Evolutionary conservation across 2,797 vertebrate species (phyloP), one percentile per base, ranked within the genome.

Genomic region (Telmatherina bonti): DNA sequence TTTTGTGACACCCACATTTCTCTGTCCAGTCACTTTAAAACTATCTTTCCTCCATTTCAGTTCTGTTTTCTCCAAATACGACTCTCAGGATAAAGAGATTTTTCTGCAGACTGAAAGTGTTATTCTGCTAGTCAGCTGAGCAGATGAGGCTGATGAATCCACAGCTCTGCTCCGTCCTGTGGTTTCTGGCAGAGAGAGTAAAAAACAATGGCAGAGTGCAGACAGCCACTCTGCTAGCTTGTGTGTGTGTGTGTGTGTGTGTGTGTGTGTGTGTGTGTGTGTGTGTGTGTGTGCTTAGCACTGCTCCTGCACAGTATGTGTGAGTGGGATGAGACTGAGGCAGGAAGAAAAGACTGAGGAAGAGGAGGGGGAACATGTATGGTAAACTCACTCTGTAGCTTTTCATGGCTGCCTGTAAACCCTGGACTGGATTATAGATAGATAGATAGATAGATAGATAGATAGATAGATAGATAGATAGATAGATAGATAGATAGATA

Each of bases 361-460:
- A 33, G 52, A n/a, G 70, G 33, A 79, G 56, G 82, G 74, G 71
- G 67, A 63, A 66, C 79, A 85, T 88, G 84, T 73, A 79, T 78
- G 76, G 51, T 88, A 91, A 92, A 92, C 81, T 74, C 85, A 89
- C 79, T 82, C 76, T 88, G 83, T 81, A 74, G 84, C 65, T 74
- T 74, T 53, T 75, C 38, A 56, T 24, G 72, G 88, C 66, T 80
- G 65, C 33, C 60, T 68, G 64, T 68, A 94, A 94, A 93, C 36
- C 78, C 70, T 80, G 93, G 82, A 88, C 54, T 61, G 87, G 91
- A 89, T 0, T 81, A 77, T 4, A 7, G 63, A 54, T n/a, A 12
- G 67, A 62, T 16, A 58, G 70, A 56, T 16, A 59, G 76, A 62
- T 2, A 62, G 55, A 56, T 18, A 33, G 53, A 57, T 22, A 47